Conservation (phyloP, 2,113 vertebrate species). For the Neolamprologus devosi region DNA sequence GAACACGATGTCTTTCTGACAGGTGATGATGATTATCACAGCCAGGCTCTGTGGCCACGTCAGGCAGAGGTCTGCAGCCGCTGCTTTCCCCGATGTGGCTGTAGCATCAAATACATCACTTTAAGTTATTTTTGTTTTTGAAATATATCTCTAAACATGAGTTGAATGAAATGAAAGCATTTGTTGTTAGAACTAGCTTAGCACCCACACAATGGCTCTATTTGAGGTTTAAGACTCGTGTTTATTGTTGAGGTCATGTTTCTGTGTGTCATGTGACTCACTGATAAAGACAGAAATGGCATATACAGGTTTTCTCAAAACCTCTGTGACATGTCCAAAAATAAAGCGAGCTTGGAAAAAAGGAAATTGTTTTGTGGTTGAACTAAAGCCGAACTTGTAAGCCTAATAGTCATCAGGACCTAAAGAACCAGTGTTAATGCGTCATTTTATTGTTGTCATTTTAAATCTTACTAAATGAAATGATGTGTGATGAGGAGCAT, state of each 20-base stretch:
- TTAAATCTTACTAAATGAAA: not conserved
- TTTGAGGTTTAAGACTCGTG: rapidly evolving
- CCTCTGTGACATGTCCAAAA: rapidly evolving
- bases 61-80: not conserved
- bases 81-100: not conserved
- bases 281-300: not conserved
- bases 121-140: not conserved
- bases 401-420: not conserved
- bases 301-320: not conserved
- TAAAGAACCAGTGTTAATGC: not conserved
- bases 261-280: not conserved
- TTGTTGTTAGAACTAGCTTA: not conserved
- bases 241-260: rapidly evolving
- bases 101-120: not conserved
- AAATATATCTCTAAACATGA: not conserved
- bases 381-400: rapidly evolving
- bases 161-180: not conserved
- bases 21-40: not conserved
- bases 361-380: not conserved
- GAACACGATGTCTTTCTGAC: rapidly evolving
- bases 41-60: rapidly evolving
- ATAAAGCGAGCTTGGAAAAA: rapidly evolving
- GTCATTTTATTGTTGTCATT: not conserved
- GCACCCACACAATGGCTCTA: not conserved
- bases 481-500: not conserved